Evolutionary conservation across 1,140 invertebrate species (phyloP), one percentile per base, ranked within the genome.

Genomic region (Thaumatotibia leucotreta): DNA sequence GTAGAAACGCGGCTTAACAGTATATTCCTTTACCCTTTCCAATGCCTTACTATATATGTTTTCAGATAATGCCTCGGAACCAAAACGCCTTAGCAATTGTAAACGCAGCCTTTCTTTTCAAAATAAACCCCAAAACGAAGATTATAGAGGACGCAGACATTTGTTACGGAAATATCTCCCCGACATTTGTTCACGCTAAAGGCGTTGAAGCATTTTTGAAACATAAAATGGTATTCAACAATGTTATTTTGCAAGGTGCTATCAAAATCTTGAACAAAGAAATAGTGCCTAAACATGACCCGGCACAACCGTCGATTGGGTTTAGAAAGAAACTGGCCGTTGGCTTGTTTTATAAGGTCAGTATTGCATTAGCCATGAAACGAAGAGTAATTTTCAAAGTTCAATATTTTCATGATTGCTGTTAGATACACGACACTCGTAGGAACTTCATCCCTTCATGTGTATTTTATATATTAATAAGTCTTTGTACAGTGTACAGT

Each of bases 31-130:
- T n/a, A n/a, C n/a, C n/a, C n/a, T n/a, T n/a, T n/a, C n/a, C n/a
- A n/a, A n/a, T 14, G 32, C 23, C 23, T 27, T 29, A 65, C 10
- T 4, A 31, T 29, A 23, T 23, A 66, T 9, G 64, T 14, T 92
- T 84, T 33, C 69, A 96, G 94, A 94, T 96, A 50, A 95, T 95
- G 93, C 94, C 95, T 0, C 89, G 96, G 75, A 93, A 94, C 23
- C 95, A 96, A 91, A 97, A 97, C 80, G 94, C 96, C 0, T 94
- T 97, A 80, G 96, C 96, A 0, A 94, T 95, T 67, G 95, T 97
- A 0, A 97, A 97, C 79, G 95, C 95, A 23, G 96, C 94, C 5
- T 97, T 97, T 76, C 89, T 95, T 0, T 84, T 96, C 4, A 92
- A 95, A 87, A 70, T 95, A 0, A 87, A 93, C 35, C 52, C 66